Evolutionary conservation across 2,888 invertebrate species (phyloP).

Genomic region (Spodoptera exigua): DNA sequence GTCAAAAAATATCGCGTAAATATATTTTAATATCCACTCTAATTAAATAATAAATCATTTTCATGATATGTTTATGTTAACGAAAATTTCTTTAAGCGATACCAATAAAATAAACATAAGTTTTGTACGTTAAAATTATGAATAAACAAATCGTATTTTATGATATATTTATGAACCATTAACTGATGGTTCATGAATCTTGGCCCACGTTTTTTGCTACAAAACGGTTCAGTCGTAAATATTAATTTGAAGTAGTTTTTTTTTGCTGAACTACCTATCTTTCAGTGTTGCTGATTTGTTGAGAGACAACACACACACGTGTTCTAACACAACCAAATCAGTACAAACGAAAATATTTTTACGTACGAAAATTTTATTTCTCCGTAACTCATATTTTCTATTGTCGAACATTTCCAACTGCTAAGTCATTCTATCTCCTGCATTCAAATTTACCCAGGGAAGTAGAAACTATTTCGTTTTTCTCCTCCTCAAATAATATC

Average conservation of each 20-base stretch:
- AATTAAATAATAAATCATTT: conserved; percentile 39
- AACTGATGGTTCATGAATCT: conserved; percentile 43
- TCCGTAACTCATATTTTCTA: too few species aligned
- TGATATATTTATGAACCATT: background rate
- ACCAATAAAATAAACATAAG: conserved; percentile 36
- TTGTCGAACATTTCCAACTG: too few species aligned
- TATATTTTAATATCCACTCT: conserved; percentile 19
- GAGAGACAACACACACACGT: too few species aligned
- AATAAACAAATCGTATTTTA: conserved; percentile 34
- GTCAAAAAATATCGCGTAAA: too few species aligned
- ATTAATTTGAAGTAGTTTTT: conserved; percentile 28
- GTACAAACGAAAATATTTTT: too few species aligned
- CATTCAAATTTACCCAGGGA: too few species aligned
- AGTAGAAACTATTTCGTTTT: too few species aligned
- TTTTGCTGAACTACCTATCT: conserved; percentile 31
- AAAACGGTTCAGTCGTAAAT: conserved; percentile 32
- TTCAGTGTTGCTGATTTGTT: background rate
- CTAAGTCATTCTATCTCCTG: too few species aligned
- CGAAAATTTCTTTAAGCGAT: conserved; percentile 23
- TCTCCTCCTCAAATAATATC: too few species aligned
- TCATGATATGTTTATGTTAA: conserved; percentile 19
- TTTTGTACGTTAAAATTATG: conserved; percentile 33
- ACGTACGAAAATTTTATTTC: too few species aligned
- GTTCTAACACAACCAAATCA: too few species aligned
- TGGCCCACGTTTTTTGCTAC: conserved; percentile 14